Base-by-base conservation (phyloP, 2,797 vertebrate genomes). In the Peromyscus nudipes region DNA sequence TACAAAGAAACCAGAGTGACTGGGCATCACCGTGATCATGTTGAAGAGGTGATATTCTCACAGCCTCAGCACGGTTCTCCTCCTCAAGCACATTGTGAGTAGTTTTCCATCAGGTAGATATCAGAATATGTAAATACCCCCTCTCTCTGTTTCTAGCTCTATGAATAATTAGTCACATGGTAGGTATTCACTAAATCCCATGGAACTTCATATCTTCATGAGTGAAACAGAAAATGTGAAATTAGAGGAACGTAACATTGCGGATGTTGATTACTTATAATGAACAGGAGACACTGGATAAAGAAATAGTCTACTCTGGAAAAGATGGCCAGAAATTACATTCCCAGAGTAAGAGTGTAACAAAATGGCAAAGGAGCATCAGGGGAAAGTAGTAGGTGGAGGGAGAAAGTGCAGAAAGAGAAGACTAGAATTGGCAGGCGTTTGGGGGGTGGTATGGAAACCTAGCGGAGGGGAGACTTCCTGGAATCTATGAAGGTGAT, bases 21-120 rank as follows among this genome's bases (percentile, higher is more conserved):
- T n/a, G 25, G 2, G 1, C n/a, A 5, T 0, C 1, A 6, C 6
- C 55, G 2, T 82, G 71, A 25, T 10, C 1, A 7, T 64, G 49
- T 5, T 23, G 19, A 43, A 4, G 52, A 79, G 9, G 14, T 84
- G 17, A 55, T 64, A 1, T 23, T 82, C 82, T 86, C 49, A 77
- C 14, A 87, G 12, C 43, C 17, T 79, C 4, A 43, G 19, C 11
- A 23, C 27, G 52, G 5, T 79, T 81, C 67, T 60, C 34, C 37
- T 83, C 75, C 13, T 60, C 29, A 75, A 67, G 1, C 11, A 6
- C 13, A 21, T 84, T 19, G 3, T 43, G 8, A 8, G 2, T 89
- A 80, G 17, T 57, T 81, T 69, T 82, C 23, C 46, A 81, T 34
- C 16, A 65, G n/a, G 29, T 69, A 8, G 3, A n/a, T 8, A 23